Evolutionary conservation across 2,797 vertebrate species (phyloP), one percentile per base, ranked within the genome.

Genomic region (Enteromius mattozi): DNA sequence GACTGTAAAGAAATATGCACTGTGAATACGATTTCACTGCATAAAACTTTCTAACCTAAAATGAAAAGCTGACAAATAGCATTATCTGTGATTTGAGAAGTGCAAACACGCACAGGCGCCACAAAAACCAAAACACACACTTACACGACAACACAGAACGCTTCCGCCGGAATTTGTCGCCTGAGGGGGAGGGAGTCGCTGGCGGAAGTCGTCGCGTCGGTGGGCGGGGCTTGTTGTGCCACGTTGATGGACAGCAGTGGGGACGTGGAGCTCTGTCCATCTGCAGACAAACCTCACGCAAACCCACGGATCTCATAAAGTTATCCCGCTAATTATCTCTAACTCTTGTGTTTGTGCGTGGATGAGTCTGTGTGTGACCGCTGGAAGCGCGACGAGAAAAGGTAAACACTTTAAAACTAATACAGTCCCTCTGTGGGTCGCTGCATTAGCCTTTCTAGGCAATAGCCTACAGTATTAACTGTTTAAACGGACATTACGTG

Each of bases 191-290:
- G 17, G 65, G 35, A 17, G 35, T 42, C 61, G 33, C 35, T 72
- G 21, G 54, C 40, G 76, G 83, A 84, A 63, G 40, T 72, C 40
- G 65, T 79, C 83, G 40, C 0, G 0, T 3, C 0, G 3, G 30
- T 49, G 86, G 93, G 92, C 89, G 93, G 87, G 86, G 85, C 13
- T 35, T 81, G 88, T 74, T 89, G 90, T 96, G 95, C 95, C 95
- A 96, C 95, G 95, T 96, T 96, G 95, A 95, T 96, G 95, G 94
- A 91, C 94, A 88, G 92, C 92, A 92, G 93, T 96, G 95, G 89
- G 91, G 94, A 95, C 95, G 95, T 95, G 94, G 95, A 95, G 89
- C 88, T 86, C 89, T 89, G 81, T 79, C 88, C 79, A 49, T 79
- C 85, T 86, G 88, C 70, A 88, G 87, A 91, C 87, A 79, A 35